A percentile compares a stretch with the other conserved stretches of the same genome.
Evolutionary conservation across 2,797 vertebrate species (phyloP).

Genomic region (Huso huso): DNA sequence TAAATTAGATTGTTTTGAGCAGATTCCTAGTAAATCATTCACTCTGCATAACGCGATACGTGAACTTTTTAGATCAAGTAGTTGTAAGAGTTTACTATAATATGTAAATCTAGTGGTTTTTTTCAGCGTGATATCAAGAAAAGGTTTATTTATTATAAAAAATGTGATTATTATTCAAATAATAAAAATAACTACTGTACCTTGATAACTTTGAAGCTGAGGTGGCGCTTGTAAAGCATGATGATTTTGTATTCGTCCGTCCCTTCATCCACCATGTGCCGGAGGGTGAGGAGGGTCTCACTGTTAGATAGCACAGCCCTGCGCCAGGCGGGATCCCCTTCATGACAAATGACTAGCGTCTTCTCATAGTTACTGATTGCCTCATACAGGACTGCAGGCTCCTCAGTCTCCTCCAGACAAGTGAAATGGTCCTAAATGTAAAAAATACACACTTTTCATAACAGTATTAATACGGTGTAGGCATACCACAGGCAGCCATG

Average conservation of each 20-base stretch:
- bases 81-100: too few species aligned
- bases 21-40: too few species aligned
- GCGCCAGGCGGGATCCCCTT: slow-evolving; percentile 91
- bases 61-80: too few species aligned
- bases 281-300: slow-evolving; percentile 84
- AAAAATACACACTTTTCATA: neutral
- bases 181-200: slow-evolving; percentile 38
- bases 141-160: too few species aligned
- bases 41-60: too few species aligned
- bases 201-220: slow-evolving; percentile 98
- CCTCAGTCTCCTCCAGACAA: slow-evolving; percentile 91
- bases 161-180: too few species aligned
- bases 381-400: slow-evolving; percentile 76
- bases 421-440: slow-evolving; percentile 86
- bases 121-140: too few species aligned
- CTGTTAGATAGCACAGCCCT: slow-evolving; percentile 82
- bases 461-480: too few species aligned
- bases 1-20: too few species aligned
- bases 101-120: too few species aligned
- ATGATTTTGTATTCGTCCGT: slow-evolving; percentile 95
- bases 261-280: slow-evolving; percentile 90
- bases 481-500: too few species aligned
- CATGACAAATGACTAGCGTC: slow-evolving; percentile 89
- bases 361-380: slow-evolving; percentile 83
- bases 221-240: slow-evolving; percentile 90